Evolutionary conservation across 2,113 vertebrate species (phyloP).

Genomic region (Elanus axillaris): DNA sequence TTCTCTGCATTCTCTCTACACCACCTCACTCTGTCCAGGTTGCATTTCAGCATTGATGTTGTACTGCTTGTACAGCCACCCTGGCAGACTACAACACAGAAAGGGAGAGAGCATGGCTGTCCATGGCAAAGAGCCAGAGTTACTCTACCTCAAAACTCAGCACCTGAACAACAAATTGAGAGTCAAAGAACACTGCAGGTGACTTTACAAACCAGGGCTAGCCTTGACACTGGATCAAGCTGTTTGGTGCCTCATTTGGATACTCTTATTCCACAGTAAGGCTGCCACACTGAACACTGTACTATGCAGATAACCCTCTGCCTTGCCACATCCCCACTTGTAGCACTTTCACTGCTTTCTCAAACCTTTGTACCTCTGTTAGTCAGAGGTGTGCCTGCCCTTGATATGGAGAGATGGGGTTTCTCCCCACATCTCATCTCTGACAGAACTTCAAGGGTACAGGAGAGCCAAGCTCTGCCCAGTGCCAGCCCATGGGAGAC

Average conservation of each 20-base stretch:
- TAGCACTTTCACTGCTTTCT: background rate
- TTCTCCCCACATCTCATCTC: background rate
- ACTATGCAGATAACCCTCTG: background rate
- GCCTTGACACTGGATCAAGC: background rate
- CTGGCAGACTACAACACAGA: background rate
- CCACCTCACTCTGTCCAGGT: background rate
- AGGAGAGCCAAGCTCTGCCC: background rate
- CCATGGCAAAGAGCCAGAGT: background rate
- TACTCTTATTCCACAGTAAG: background rate
- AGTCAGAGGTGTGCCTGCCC: background rate
- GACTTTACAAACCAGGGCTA: background rate
- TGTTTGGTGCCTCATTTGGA: background rate
- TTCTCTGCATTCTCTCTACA: background rate
- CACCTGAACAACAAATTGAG: background rate
- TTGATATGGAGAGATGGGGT: fast-evolving
- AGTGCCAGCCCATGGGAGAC: background rate
- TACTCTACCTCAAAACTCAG: background rate
- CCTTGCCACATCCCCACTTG: background rate
- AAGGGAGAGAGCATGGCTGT: background rate
- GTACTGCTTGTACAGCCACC: background rate
- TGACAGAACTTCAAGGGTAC: background rate
- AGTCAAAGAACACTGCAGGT: background rate
- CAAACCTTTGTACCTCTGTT: background rate
- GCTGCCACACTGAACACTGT: background rate
- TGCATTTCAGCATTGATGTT: background rate